Percentiles rank a stretch among this genome's conserved stretches.
These are phyloP conservation scores for Cecidostiba fungosa DNA, from an alignment of 2,888 invertebrate species.

Conservation along the genomic window DNA sequence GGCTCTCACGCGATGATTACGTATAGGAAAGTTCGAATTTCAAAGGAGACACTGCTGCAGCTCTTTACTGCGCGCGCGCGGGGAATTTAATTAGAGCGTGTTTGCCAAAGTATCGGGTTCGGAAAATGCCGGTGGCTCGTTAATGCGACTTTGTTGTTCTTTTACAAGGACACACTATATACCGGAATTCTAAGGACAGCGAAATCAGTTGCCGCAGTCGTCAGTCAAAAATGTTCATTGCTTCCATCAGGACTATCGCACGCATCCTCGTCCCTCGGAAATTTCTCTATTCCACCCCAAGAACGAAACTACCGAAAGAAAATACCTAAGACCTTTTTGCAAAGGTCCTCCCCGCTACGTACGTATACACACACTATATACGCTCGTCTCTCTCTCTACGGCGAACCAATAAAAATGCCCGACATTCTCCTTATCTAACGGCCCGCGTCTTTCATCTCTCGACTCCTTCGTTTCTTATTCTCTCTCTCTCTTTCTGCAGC, in stretches of 20 bases:
- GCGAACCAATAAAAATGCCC: slow-evolving; percentile 78
- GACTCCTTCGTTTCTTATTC: slow-evolving; percentile 54
- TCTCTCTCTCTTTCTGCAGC: slow-evolving; percentile 54
- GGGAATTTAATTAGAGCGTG: slow-evolving; percentile 46
- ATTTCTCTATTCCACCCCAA: slow-evolving; percentile 32
- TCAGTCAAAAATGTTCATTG: slow-evolving; percentile 15
- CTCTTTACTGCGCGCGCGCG: background rate
- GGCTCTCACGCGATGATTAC: slow-evolving; percentile 49
- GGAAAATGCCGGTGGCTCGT: background rate
- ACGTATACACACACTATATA: background rate
- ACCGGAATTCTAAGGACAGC: background rate
- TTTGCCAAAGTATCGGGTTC: slow-evolving; percentile 31
- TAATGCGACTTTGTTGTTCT: background rate
- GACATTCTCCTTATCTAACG: slow-evolving; percentile 78
- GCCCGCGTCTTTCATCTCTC: slow-evolving; percentile 70
- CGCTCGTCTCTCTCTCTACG: slow-evolving; percentile 24
- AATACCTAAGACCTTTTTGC: slow-evolving; percentile 21
- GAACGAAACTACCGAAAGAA: background rate
- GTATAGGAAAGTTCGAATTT: slow-evolving; percentile 55
- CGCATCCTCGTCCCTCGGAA: slow-evolving; percentile 26
- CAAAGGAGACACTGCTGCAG: slow-evolving; percentile 36
- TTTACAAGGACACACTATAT: background rate
- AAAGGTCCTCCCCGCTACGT: background rate
- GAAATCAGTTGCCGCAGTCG: background rate
- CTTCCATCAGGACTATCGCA: background rate